Evolutionary conservation across 1,140 invertebrate species (phyloP), one percentile per base, ranked within the genome.

Genomic region (Chrysopa pallens): DNA sequence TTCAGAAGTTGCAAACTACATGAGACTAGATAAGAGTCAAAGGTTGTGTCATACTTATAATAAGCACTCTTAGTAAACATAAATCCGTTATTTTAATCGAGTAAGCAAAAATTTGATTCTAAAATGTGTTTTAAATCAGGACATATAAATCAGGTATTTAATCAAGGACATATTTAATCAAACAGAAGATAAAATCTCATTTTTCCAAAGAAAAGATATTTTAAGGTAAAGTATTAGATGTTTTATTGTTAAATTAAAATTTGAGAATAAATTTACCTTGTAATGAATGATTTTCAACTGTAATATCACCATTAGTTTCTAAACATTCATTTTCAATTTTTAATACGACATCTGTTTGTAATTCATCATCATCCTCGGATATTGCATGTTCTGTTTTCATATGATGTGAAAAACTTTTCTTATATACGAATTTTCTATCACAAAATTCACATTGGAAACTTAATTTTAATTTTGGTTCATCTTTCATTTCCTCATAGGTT

Each of bases 371-470:
- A 33, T 53, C 52, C 31, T 58, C 59, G 0, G 51, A 53, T 43
- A 61, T 55, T 8, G 55, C 57, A 47, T 61, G 59, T 49, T 61
- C 59, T 5, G 45, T 48, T 39, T 54, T 52, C 54, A 61, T 58
- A 36, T 61, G 59, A 46, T 61, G 59, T 27, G 50, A 47, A 42
- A 59, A 61, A 44, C 58, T 60, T 42, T 60, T 61, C 42, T 47
- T 53, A 43, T 61, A 61, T 42, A 60, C 59, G 45, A 61, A 61
- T 48, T 58, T 60, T 36, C 59, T 42, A 52, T 61, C 59, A 42
- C 59, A 61, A 45, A 59, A 61, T 48, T 61, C 59, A 48, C 59
- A 61, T 46, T 57, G 50, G 50, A 59, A 52, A 15, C 52, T 43
- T 48, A 54, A 36, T 41, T 46, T 49, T 13, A 39, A 39, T 31